Conservation (phyloP, 2,797 vertebrate species). For the Scyliorhinus canicula region DNA sequence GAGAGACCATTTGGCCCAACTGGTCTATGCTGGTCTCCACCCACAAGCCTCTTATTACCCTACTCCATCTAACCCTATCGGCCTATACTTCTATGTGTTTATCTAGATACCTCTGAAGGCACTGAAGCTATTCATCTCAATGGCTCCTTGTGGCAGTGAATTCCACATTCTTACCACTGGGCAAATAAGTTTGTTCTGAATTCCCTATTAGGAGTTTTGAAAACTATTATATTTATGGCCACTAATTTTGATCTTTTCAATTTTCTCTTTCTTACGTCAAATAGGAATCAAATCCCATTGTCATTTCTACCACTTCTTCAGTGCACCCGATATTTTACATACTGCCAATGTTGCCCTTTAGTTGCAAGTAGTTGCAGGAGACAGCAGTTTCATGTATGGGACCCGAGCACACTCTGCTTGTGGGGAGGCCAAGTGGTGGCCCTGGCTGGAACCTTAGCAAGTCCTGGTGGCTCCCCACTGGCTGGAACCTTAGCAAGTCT, state of each 20-base stretch:
- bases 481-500: neutral
- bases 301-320: neutral
- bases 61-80: neutral
- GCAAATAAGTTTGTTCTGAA: neutral
- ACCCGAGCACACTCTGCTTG: neutral
- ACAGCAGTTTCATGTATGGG: neutral
- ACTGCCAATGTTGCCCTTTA: neutral
- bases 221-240: neutral
- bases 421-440: neutral
- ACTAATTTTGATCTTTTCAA: neutral
- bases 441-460: neutral
- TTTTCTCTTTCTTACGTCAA: neutral
- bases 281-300: neutral
- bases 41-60: neutral
- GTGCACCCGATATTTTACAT: neutral
- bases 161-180: neutral
- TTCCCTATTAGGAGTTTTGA: neutral
- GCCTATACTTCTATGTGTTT: neutral
- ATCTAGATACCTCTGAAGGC: neutral
- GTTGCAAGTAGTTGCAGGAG: neutral
- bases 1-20: neutral
- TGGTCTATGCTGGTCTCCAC: neutral
- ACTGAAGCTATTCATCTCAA: neutral
- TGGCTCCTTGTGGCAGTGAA: neutral
- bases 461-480: neutral